Percentiles rank a stretch among this genome's conserved stretches.
These are phyloP conservation scores for Abramis brama DNA, from an alignment of 2,113 vertebrate species.

Conservation along the genomic window DNA sequence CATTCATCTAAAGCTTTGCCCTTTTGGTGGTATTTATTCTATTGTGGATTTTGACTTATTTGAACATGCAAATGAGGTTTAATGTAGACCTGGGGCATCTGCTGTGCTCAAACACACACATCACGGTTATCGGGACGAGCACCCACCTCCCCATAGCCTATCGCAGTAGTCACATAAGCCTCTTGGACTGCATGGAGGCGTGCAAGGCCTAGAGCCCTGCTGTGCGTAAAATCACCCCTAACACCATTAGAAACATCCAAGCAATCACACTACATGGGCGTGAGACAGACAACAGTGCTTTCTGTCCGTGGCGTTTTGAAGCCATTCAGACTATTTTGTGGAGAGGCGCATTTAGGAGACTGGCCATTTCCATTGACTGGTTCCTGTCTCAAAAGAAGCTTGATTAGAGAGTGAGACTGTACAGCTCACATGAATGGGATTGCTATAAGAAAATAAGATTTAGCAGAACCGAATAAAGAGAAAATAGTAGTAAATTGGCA, in stretches of 20 bases:
- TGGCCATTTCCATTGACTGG: slow-evolving; percentile 30
- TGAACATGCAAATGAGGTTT: slow-evolving; percentile 63
- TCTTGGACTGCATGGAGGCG: slow-evolving; percentile 46
- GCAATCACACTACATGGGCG: slow-evolving; percentile 51
- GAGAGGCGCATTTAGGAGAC: slow-evolving; percentile 26
- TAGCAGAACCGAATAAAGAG: neutral
- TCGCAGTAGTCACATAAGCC: slow-evolving; percentile 45
- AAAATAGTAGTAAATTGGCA: neutral
- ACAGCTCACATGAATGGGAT: neutral
- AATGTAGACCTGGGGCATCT: slow-evolving; percentile 45
- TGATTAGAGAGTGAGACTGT: slow-evolving; percentile 9
- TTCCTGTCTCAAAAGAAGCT: slow-evolving; percentile 42
- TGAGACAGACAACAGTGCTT: slow-evolving; percentile 54
- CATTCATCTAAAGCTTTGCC: slow-evolving; percentile 53
- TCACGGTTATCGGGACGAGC: slow-evolving; percentile 20
- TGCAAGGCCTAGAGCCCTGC: slow-evolving; percentile 54
- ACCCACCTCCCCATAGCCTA: slow-evolving; percentile 26
- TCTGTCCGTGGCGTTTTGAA: slow-evolving; percentile 47
- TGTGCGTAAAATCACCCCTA: slow-evolving; percentile 62
- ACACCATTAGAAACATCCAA: slow-evolving; percentile 57
- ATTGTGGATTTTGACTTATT: slow-evolving; percentile 55
- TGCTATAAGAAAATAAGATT: slow-evolving; percentile 10
- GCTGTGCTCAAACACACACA: slow-evolving; percentile 52
- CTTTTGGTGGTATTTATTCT: slow-evolving; percentile 57
- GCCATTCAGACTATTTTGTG: slow-evolving; percentile 37